Evolutionary conservation across 2,888 invertebrate genomes (phyloP), one percentile per base, ranked within the genome.

Genomic region (Vesta saturnalis): DNA sequence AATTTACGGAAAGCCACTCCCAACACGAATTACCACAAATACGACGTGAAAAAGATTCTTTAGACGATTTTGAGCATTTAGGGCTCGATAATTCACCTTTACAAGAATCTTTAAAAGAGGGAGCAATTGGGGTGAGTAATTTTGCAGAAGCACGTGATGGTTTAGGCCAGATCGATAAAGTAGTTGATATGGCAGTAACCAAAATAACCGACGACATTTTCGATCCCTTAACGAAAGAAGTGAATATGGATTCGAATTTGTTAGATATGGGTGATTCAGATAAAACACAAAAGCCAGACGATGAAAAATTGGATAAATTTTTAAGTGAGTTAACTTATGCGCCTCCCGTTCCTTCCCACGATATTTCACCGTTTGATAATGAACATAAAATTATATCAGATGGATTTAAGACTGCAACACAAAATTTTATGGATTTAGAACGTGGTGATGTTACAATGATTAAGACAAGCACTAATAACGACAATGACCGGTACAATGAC

Each of bases 51-150:
- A 67, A 65, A 46, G 91, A 92, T 80, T 92, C 92, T 23, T 85
- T 89, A 71, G 92, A 92, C 78, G 92, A 92, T 84, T 92, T 92
- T 81, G 92, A 92, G 82, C 91, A 92, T 82, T 85, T 92, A 73
- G 91, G 89, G 73, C 88, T 89, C 77, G 90, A 90, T 70, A 84
- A 84, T 55, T 83, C 85, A 60, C 84, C 85, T 19, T 77, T 82
- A 62, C 81, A 81, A 74, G 80, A 80, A 62, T 58, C 70, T 43
- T 60, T 62, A 60, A 64, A 67, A 54, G 82, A 83, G 49, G 76
- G 79, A 64, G 83, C 83, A 35, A 73, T 74, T 60, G 60, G 82
- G 83, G 60, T 84, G 83, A 64, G 83, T 39, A 39, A 39, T 83
- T 16, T 61, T 15, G 35, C 72, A 39, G 39, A 39, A 73, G 70